Conservation (phyloP, 2,888 invertebrate species). For the Acleris holmiana region DNA sequence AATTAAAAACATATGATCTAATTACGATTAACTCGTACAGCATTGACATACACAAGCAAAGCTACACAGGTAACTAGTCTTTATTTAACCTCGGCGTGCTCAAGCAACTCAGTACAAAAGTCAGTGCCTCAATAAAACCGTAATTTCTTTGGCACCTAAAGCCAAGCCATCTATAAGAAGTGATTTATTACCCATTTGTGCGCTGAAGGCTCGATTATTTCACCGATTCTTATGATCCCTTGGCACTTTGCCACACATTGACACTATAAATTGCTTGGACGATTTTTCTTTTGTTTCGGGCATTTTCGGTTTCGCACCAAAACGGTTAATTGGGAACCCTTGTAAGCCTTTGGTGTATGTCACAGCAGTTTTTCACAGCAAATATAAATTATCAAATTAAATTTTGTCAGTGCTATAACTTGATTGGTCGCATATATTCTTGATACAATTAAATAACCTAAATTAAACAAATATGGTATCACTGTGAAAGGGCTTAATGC, state of each 20-base stretch:
- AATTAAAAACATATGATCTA: too few relatives aligned
- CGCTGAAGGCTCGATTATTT: slow-evolving; percentile 15
- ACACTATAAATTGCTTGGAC: slow-evolving; percentile 4
- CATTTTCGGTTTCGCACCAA: neutral
- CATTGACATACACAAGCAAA: neutral
- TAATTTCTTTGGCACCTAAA: neutral
- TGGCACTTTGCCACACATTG: slow-evolving; percentile 20
- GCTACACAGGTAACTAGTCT: neutral
- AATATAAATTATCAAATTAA: too few relatives aligned
- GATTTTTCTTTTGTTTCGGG: slow-evolving; percentile 7
- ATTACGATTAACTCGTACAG: too few relatives aligned
- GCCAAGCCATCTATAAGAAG: neutral
- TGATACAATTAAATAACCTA: too few relatives aligned
- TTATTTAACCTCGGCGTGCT: neutral
- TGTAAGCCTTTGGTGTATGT: neutral
- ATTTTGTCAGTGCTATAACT: too few relatives aligned
- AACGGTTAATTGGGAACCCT: neutral
- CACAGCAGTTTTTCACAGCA: too few relatives aligned
- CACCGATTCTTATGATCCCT: slow-evolving; percentile 13
- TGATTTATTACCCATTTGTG: slow-evolving; percentile 13
- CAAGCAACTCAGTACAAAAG: neutral
- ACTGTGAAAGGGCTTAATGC: too few relatives aligned
- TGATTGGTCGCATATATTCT: too few relatives aligned
- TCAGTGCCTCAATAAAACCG: slow-evolving; percentile 8
- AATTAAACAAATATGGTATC: too few relatives aligned